Conservation (phyloP, 2,888 invertebrate genomes). For the Tachystola acroxantha region DNA sequence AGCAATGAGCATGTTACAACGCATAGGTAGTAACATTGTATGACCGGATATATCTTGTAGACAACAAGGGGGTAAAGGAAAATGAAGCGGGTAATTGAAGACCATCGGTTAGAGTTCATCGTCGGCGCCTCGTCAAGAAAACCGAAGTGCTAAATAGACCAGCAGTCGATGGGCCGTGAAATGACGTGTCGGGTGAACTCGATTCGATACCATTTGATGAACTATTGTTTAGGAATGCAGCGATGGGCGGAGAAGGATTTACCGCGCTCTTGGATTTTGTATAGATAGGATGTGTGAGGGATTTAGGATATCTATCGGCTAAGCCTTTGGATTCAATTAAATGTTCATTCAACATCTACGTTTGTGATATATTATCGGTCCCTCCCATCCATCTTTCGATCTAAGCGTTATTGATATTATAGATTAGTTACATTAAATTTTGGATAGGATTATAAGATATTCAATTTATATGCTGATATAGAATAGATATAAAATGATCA, state of each 20-base stretch:
- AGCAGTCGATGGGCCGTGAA: constrained; percentile 53
- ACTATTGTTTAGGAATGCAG: constrained; percentile 47
- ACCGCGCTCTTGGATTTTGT: constrained; percentile 31
- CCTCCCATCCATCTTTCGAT: no score
- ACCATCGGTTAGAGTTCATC: constrained; percentile 25
- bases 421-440: no score
- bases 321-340: constrained; percentile 15
- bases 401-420: no score
- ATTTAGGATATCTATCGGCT: constrained; percentile 12
- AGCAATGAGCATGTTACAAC: background rate
- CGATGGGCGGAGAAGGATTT: constrained; percentile 35
- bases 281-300: constrained; percentile 16
- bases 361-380: background rate
- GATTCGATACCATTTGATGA: constrained; percentile 32
- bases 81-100: constrained; percentile 33
- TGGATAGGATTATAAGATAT: no score
- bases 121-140: constrained; percentile 41
- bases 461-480: no score
- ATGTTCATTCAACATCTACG: constrained; percentile 4
- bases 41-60: constrained; percentile 3
- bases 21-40: constrained; percentile 3
- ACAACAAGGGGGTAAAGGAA: constrained; percentile 8
- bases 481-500: no score
- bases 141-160: constrained; percentile 59
- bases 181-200: constrained; percentile 40